Evolutionary conservation across 2,797 vertebrate species (phyloP), one percentile per base, ranked within the genome.

Genomic region (Champsocephalus gunnari): DNA sequence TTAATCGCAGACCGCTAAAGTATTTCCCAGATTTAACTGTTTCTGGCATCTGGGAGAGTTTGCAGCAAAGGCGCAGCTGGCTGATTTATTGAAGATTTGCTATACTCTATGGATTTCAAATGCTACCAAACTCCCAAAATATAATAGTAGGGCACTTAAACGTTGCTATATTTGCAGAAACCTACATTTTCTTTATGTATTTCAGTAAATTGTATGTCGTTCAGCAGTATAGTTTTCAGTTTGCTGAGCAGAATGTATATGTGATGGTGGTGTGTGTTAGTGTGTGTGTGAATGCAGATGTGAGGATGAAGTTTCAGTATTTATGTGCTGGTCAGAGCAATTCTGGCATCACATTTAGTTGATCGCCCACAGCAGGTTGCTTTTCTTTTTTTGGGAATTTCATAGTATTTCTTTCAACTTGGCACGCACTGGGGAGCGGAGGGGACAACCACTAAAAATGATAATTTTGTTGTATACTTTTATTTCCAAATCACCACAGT

Each of bases 31-130:
- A 55, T 71, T 81, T 66, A 77, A 75, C 77, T 60, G 34, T 86
- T 78, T 73, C 65, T 67, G 82, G 71, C 81, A 82, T 83, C 72
- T 80, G 80, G 74, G 61, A 63, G 67, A 63, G 68, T 79, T 74
- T 55, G 68, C 51, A 41, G 21, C 73, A 56, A 55, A 85, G 67
- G 65, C 77, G 73, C 77, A 84, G 81, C 70, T 85, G 84, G 54
- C 61, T 90, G 74, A 90, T 86, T 84, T 73, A 86, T 63, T 77
- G 66, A 83, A 90, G 83, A 87, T 81, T 62, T 74, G 60, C 71
- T 66, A 41, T 71, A 47, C 43, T 51, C 32, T 28, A 4, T 54
- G 32, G 54, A 53, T 67, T 63, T 17, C 62, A 45, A 73, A 67
- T 21, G 24, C 17, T 24, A 21, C 19, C 63, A 49, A 61, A 67